Base-by-base conservation (phyloP, 2,888 invertebrate genomes). In the Crossocerus cetratus region DNA sequence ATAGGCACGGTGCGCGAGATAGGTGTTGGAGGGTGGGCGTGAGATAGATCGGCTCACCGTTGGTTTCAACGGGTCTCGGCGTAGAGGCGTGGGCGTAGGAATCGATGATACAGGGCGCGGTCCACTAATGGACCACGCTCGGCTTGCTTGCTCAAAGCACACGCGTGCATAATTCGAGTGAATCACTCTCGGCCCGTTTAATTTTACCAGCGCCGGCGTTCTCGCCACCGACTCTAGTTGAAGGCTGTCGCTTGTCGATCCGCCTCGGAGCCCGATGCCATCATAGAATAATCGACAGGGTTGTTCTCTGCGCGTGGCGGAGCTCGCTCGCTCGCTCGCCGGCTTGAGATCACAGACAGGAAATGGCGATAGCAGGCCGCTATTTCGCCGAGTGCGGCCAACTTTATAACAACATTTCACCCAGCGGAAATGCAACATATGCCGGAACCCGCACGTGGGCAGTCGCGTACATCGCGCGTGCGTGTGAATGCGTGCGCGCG, bases 261-360 rank as follows among this genome's bases (percentile, higher is more conserved):
- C 11, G 32, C 8, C 5, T 8, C 8, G 8, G 32, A 32, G 11
- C 8, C 5, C 11, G 32, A 32, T 3, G 32, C 32, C 8, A 32
- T 32, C 32, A 32, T 3, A 32, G 8, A 32, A 32, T 32, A 32
- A 32, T 32, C 32, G 32, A 32, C 32, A 32, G 32, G 32, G 32
- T 32, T 32, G 32, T 11, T 5, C 3, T 2, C 23, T 32, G 2
- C 1, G 3, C 23, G 23, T 1, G 8, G 43, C 54, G 57, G 61
- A 56, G 49, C 66, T 23, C 54, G 44, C 43, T 11, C 44, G 65
- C 43, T 42, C 55, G 20, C 43, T 59, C 61, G 73, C 64, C 70
- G 49, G n/a, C 63, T n/a, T n/a, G 75, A 80, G 86, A 86, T 85
- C 81, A 77, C 84, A 86, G 85, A 85, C 84, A 85, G 85, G 85